Evolutionary conservation across 2,888 invertebrate genomes (phyloP).

Genomic region (Scotopteryx bipunctaria): DNA sequence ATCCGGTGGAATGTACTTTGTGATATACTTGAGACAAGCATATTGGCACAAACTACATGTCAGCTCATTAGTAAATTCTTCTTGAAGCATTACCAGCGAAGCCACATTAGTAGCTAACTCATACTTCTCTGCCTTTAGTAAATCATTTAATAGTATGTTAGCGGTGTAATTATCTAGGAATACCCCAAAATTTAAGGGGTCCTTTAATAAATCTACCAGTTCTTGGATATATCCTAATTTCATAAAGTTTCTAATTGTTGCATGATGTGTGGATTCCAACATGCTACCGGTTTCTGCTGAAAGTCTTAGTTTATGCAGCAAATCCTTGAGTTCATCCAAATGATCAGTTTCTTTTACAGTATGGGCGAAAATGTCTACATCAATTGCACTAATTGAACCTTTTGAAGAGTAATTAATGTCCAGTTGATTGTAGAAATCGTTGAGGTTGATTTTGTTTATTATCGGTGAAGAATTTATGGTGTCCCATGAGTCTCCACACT

Average conservation of each 20-base stretch:
- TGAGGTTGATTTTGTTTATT: slow-evolving; percentile 85
- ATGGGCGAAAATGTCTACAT: slow-evolving; percentile 93
- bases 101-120: slow-evolving; percentile 90
- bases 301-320: slow-evolving; percentile 88
- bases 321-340: slow-evolving; percentile 88
- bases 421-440: slow-evolving; percentile 87
- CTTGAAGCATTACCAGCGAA: slow-evolving; percentile 93
- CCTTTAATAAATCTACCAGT: slow-evolving; percentile 88
- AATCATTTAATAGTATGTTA: slow-evolving; percentile 91
- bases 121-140: slow-evolving; percentile 87
- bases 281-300: slow-evolving; percentile 88
- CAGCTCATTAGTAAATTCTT: slow-evolving; percentile 90
- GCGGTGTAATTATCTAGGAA: slow-evolving; percentile 93
- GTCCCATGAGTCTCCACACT: slow-evolving; percentile 88
- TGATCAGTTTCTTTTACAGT: slow-evolving; percentile 81
- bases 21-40: slow-evolving; percentile 89
- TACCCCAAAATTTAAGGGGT: slow-evolving; percentile 94
- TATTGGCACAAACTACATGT: slow-evolving; percentile 87
- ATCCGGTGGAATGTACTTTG: slow-evolving; percentile 49
- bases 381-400: slow-evolving; percentile 88
- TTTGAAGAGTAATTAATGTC: slow-evolving; percentile 86
- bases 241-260: slow-evolving; percentile 86
- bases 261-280: slow-evolving; percentile 92
- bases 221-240: slow-evolving; percentile 83
- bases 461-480: slow-evolving; percentile 84